Evolutionary conservation across 2,797 vertebrate genomes (phyloP).

Genomic region (Sternotherus odoratus): DNA sequence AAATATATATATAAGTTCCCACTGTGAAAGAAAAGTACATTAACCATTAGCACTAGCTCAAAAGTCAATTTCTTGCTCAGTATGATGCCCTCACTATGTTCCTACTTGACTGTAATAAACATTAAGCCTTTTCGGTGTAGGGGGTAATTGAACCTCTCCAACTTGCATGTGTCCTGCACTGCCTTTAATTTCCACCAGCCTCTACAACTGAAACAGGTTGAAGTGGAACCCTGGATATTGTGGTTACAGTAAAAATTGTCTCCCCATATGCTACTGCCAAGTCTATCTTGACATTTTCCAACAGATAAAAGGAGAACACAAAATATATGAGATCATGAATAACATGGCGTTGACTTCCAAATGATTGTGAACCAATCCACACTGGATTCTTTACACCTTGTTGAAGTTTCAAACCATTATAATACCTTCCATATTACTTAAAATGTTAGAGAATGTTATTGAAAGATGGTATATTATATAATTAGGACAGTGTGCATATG

Average conservation of each 20-base stretch:
- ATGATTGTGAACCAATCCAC: not conserved
- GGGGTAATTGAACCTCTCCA: not conserved
- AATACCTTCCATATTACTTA: not conserved
- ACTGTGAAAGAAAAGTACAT: not conserved
- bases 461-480: not conserved
- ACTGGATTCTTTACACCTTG: not conserved
- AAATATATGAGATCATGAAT: not conserved
- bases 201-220: not conserved
- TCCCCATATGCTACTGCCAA: not conserved
- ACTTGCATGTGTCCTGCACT: not conserved
- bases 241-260: not conserved
- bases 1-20: not conserved
- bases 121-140: not conserved
- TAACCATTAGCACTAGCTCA: not conserved
- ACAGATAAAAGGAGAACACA: not conserved
- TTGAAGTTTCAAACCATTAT: not conserved
- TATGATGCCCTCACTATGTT: not conserved
- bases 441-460: not conserved
- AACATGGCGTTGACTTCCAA: not conserved
- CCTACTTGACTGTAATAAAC: constrained; percentile 13
- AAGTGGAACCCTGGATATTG: not conserved
- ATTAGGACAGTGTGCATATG: not conserved
- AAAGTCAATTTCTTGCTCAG: not conserved
- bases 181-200: not conserved
- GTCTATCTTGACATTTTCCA: not conserved